Evolutionary conservation across 2,888 invertebrate species (phyloP).

Genomic region (Anoncus sp.): DNA sequence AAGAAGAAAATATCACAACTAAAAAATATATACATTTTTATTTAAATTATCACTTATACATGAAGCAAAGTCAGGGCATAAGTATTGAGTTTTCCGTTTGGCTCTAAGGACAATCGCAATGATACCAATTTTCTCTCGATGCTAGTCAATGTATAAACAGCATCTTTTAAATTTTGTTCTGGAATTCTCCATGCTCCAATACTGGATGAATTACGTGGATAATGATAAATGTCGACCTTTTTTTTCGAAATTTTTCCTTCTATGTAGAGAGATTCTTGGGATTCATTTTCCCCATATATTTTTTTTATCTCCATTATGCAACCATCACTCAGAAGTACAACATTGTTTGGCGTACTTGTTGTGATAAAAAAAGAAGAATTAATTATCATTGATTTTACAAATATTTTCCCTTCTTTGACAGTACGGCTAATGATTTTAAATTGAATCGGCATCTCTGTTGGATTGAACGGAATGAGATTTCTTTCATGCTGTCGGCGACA

Average conservation of each 20-base stretch:
- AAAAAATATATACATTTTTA: background rate
- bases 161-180: background rate
- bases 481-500: conserved; percentile 26
- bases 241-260: conserved; percentile 18
- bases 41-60: conserved; percentile 7
- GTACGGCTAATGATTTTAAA: background rate
- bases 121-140: background rate
- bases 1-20: no score
- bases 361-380: conserved; percentile 13
- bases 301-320: conserved; percentile 24
- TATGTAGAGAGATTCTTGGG: conserved; percentile 20
- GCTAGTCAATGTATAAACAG: conserved; percentile 5
- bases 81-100: background rate
- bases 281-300: conserved; percentile 12
- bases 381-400: no score
- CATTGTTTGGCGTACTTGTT: conserved; percentile 23
- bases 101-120: background rate
- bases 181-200: conserved; percentile 3
- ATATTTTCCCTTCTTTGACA: no score
- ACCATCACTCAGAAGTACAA: conserved; percentile 36
- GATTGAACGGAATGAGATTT: background rate
- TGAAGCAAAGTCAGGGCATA: background rate
- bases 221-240: conserved; percentile 4
- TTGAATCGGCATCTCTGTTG: background rate
- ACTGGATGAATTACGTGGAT: conserved; percentile 3